Percentiles rank a stretch among this genome's conserved stretches.
Conservation (phyloP, 2,113 vertebrate species). For the Hemibates koningsi region DNA sequence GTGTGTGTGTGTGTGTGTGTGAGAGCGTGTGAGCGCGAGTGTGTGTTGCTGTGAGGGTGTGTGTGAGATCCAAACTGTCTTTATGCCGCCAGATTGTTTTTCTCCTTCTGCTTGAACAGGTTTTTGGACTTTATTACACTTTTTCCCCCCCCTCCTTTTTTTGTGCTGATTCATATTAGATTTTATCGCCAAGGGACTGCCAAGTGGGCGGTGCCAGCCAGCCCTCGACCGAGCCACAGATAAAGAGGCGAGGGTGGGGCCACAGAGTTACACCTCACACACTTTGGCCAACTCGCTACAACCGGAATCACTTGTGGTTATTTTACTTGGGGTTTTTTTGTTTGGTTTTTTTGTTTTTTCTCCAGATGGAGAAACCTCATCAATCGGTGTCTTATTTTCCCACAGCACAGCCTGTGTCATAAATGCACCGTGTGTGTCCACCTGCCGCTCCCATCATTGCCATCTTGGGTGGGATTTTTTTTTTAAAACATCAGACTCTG, state of each 20-base stretch:
- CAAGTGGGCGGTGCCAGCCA: conserved; percentile 25
- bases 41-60: background rate
- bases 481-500: background rate
- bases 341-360: background rate
- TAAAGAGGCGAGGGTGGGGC: background rate
- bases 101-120: background rate
- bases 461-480: background rate
- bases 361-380: background rate
- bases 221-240: conserved; percentile 4
- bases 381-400: background rate
- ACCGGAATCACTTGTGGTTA: background rate
- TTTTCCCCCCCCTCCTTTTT: background rate
- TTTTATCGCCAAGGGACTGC: conserved; percentile 55
- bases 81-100: background rate
- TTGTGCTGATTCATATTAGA: background rate
- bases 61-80: background rate
- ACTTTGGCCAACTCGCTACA: background rate
- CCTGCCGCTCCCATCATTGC: background rate
- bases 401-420: background rate
- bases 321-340: background rate
- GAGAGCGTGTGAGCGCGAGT: background rate
- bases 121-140: background rate
- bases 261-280: background rate
- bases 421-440: background rate
- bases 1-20: background rate